Base-by-base conservation (phyloP, 2,888 invertebrate species). In the Nasonia oneida region DNA sequence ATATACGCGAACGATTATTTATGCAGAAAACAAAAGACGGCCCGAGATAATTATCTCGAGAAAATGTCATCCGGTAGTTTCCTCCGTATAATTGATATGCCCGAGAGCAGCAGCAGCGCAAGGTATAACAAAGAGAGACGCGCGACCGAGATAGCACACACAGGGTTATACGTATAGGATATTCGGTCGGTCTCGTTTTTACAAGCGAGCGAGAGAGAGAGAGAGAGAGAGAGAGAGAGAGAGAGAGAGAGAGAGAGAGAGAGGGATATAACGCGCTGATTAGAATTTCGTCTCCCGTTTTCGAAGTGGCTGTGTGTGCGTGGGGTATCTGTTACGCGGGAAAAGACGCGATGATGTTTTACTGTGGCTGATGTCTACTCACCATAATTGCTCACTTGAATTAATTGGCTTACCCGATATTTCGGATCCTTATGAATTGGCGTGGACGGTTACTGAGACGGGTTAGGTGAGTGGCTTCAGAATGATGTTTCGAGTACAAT, bases 21-120 rank as follows among this genome's bases (percentile, higher is more conserved):
- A 47, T 82, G 37, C 37, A 75, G 75, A 67, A 47, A 81, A 75
- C 75, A 50, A 75, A 61, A 75, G 64, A 14, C 64, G 50, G 33
- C 47, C 3, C 18, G 23, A 81, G 75, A 75, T 82, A 67, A 75
- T 82, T 82, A 82, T 82, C 75, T 75, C 64, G 15, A 23, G 64
- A 50, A 67, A 75, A 50, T 50, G 75, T 67, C 75, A 50, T 75
- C 64, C 64, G 50, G 75, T 15, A 1, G 47, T 67, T 33, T 29
- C n/a, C 76, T 61, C 39, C 6, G 70, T 53, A 3, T 37, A 75
- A 75, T 75, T 75, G 50, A 53, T 75, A 53, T 53, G 5, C 33
- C 37, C 15, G 33, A 29, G 42, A n/a, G 42, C 10, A 18, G 29
- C 12, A 14, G 67, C 29, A 29, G 33, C 70, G 18, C 15, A 37